Evolutionary conservation across 35 echinoderm and acorn worm species (phyloP).

Genomic region (Diadema setosum): DNA sequence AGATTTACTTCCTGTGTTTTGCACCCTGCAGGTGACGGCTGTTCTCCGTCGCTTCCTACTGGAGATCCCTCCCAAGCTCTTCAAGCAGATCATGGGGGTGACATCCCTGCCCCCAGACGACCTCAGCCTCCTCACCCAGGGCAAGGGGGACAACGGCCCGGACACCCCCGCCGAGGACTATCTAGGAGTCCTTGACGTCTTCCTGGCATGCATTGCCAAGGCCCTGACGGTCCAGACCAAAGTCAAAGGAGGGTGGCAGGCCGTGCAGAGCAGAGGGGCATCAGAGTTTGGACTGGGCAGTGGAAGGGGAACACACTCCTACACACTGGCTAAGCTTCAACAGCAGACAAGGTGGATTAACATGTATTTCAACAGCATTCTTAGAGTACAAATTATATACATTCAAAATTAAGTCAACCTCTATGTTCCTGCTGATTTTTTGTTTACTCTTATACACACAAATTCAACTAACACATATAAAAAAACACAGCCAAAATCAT

Average conservation of each 20-base stretch:
- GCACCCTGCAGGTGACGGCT: constrained; percentile 61
- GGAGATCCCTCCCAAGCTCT: constrained; percentile 78
- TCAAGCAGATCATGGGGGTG: constrained; percentile 65
- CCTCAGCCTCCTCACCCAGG: constrained; percentile 54
- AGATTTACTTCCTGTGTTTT: background rate
- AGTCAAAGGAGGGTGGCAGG: constrained; percentile 75
- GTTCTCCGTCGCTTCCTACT: constrained; percentile 83
- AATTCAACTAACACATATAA: too few relatives aligned
- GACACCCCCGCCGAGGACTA: constrained; percentile 26
- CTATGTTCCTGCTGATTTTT: background rate
- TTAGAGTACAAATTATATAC: background rate
- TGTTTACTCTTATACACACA: background rate
- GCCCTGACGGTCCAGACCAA: constrained; percentile 82
- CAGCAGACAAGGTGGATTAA: constrained; percentile 11
- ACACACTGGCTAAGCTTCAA: constrained; percentile 38
- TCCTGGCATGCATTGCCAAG: constrained; percentile 89
- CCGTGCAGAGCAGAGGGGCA: constrained; percentile 24
- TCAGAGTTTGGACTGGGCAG: background rate
- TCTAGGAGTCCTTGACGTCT: constrained; percentile 84
- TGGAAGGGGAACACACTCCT: constrained; percentile 15
- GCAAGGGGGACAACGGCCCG: background rate
- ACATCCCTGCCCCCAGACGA: constrained; percentile 62
- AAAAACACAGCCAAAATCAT: too few relatives aligned
- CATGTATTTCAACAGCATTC: too few relatives aligned
- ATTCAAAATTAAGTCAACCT: background rate